A percentile compares a stretch with the other conserved stretches of the same genome.
Conservation (phyloP, 2,888 invertebrate genomes). For the Theristus sp. region DNA sequence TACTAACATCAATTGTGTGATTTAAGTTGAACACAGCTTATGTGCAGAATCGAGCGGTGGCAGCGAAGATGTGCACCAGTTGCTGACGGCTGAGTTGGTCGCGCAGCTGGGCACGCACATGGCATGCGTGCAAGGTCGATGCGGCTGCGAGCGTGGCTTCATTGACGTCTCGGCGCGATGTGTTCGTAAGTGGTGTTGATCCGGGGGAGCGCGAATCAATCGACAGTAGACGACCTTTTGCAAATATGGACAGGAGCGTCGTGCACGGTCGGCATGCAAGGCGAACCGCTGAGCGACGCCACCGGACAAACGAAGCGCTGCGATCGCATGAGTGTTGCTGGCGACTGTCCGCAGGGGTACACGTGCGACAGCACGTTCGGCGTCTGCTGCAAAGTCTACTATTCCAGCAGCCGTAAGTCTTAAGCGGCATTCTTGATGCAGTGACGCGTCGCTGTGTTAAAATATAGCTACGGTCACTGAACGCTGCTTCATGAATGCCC, state of each 20-base stretch:
- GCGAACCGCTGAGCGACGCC: not conserved
- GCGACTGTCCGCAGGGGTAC: not conserved
- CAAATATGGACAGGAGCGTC: not conserved
- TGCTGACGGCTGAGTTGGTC: not conserved
- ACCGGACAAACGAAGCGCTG: not conserved
- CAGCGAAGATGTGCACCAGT: too few species aligned
- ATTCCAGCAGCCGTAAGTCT: not conserved
- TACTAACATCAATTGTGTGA: too few species aligned
- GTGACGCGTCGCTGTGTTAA: too few species aligned
- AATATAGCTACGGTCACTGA: too few species aligned
- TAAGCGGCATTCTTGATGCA: too few species aligned
- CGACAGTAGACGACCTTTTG: not conserved
- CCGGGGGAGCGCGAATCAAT: not conserved
- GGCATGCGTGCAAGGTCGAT: not conserved
- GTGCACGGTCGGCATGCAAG: not conserved
- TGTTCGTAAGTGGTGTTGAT: not conserved
- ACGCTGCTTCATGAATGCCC: too few species aligned
- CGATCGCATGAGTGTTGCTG: not conserved
- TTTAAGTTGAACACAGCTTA: too few species aligned
- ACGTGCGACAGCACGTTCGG: not conserved
- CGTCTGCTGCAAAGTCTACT: not conserved
- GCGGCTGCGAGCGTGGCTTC: not conserved
- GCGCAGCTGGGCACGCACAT: not conserved
- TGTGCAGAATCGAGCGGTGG: too few species aligned
- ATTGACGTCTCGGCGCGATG: not conserved